These are phyloP conservation scores for Catocala sponsa DNA, from an alignment of 2,888 invertebrate species.

Conservation along the genomic window DNA sequence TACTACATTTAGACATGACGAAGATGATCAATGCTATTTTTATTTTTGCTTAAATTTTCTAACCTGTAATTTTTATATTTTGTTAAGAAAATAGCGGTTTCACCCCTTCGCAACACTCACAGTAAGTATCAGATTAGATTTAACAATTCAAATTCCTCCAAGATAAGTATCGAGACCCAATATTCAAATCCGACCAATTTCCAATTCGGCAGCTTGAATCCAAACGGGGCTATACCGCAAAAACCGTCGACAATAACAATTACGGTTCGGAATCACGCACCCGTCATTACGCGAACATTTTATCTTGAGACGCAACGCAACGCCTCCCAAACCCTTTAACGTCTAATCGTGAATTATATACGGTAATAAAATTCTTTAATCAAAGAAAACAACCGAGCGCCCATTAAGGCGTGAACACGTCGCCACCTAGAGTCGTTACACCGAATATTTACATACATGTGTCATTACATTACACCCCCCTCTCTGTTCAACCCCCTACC, in stretches of 20 bases:
- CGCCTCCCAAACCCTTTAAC: constrained; percentile 80
- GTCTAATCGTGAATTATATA: constrained; percentile 88
- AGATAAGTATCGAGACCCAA: constrained; percentile 25
- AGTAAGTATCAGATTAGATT: constrained; percentile 6
- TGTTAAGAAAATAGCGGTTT: constrained; percentile 3
- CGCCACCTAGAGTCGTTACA: constrained; percentile 85
- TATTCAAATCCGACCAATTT: constrained; percentile 31
- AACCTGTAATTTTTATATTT: too few relatives aligned
- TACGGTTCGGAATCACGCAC: constrained; percentile 85
- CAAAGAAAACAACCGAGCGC: constrained; percentile 86
- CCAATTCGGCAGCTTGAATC: constrained; percentile 53
- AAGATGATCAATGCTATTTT: too few relatives aligned
- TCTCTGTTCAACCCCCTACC: constrained; percentile 55
- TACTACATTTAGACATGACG: too few relatives aligned
- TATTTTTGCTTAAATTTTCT: too few relatives aligned
- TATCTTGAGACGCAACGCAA: constrained; percentile 74
- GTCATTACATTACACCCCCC: constrained; percentile 79
- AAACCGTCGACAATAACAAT: constrained; percentile 74
- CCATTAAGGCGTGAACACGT: constrained; percentile 85
- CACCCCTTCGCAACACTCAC: constrained; percentile 3
- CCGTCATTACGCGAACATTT: constrained; percentile 82
- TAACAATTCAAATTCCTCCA: constrained; percentile 18
- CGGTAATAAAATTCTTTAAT: constrained; percentile 88
- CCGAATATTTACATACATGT: constrained; percentile 87
- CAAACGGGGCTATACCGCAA: constrained; percentile 50